Base-by-base conservation (phyloP, 2,113 vertebrate genomes). In the Cinclus cinclus region DNA sequence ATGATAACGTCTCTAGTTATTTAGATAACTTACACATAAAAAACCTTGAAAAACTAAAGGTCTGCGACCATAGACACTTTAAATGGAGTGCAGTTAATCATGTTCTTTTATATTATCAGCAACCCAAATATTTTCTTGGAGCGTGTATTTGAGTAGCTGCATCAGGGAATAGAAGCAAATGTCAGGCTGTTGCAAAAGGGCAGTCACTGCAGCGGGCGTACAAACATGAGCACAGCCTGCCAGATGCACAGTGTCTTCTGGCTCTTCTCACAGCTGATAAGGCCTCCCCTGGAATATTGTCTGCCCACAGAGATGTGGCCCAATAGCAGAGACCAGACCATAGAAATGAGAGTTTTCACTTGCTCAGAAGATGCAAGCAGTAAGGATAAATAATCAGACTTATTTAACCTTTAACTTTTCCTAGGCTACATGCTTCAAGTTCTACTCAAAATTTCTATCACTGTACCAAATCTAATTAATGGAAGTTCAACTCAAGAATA, bases 121-220 rank as follows among this genome's bases (percentile, higher is more conserved):
- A 67, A 64, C 24, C 28, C 59, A 88, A 73, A 60, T 63, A 37
- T 93, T 83, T 92, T 82, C 79, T 68, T 73, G 79, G 15, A 76
- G 24, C 28, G 39, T 35, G 47, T 89, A 9, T 73, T 78, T 94
- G 56, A 87, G 78, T 15, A 67, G 33, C 30, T 91, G 73, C 87
- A 63, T 25, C 11, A 67, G 84, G 87, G 92, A 94, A 52, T 22
- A 68, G 73, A 55, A 78, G 56, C 25, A 96, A 95, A 94, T 75
- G 92, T 94, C 83, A 87, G 0, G 27, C 33, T 74, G 50, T 3
- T 63, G 73, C 25, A 50, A 23, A 83, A 94, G 82, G 83, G 82
- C 85, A 89, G 73, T 7, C 8, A 10, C 33, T 65, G 62, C 41
- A 91, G 60, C 5, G 37, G 39, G 39, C 62, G 46, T 6, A 6